Base-by-base conservation (phyloP, 2,888 invertebrate genomes). In the Oxycera nigricornis region DNA sequence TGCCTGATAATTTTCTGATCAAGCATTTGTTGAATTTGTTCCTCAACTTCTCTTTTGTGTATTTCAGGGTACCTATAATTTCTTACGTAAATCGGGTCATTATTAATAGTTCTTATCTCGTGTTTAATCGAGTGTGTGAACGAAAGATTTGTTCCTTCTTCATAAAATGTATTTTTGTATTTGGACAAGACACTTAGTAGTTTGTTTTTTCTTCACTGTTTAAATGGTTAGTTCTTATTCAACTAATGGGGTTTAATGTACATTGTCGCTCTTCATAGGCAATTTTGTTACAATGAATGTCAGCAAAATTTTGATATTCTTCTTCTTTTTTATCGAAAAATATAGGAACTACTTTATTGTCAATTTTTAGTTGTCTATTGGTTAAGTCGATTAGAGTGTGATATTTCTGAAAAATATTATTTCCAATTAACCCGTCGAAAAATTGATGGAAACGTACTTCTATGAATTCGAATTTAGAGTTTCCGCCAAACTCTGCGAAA, bases 1-100 rank as follows among this genome's bases (percentile, higher is more conserved):
- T 28, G 74, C 9, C 75, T 59, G n/a, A 76, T 73, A 1, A 76
- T 74, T 6, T 52, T 39, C 41, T 67, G 67, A 6, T 22, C 6
- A 24, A 67, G 35, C 67, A 67, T 46, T 26, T 41, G 24, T 41
- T 67, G 7, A 6, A 67, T 46, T 50, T 67, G 41, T 26, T 24
- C 46, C 14, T 67, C 67, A 7, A 67, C 28, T 24, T 67, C 67
- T 22, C 24, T 7, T 22, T 41, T 46, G 17, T 67, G 67, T 14
- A 50, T 7, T 17, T 59, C 24, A 24, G 59, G 59, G 26, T 59
- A 59, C 22, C 2, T 59, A 20, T 59, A 59, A 22, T 22, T 26
- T 59, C 26, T 59, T 59, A 22, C 22, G 26, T 26, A 59, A 24
- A 59, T 59, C 39, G 11, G 11, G 39, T 39, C 14, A 39, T 39